Percentiles rank a stretch among this genome's conserved stretches.
Evolutionary conservation across 2,113 vertebrate species (phyloP).

Genomic region (Ciconia stormi): DNA sequence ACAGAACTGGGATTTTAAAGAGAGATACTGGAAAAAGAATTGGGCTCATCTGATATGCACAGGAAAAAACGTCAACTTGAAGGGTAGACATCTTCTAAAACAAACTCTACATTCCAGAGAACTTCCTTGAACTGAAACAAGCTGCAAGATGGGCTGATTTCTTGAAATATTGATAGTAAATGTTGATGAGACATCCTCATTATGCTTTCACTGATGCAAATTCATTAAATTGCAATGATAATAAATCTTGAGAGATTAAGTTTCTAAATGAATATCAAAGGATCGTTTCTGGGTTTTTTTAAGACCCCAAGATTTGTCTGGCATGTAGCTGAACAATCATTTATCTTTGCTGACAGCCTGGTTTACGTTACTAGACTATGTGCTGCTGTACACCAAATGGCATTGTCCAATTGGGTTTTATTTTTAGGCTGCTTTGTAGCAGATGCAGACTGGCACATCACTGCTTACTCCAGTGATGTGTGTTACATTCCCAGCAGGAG

Average conservation of each 20-base stretch:
- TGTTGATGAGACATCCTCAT: neutral
- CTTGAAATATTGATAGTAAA: slow-evolving; percentile 9
- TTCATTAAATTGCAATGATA: neutral
- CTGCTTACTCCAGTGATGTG: neutral
- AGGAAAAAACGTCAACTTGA: neutral
- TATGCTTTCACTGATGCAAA: neutral
- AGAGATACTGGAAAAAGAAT: neutral
- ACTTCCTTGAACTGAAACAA: neutral
- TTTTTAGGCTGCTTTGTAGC: slow-evolving; percentile 48
- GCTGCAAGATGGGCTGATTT: neutral
- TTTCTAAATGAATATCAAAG: neutral
- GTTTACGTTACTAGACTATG: neutral
- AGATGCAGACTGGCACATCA: slow-evolving; percentile 36
- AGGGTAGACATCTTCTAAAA: neutral
- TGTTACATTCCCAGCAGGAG: slow-evolving; percentile 23
- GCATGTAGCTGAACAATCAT: neutral
- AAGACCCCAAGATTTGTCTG: neutral
- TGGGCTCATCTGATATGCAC: neutral
- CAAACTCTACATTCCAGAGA: neutral
- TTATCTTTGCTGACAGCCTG: slow-evolving; percentile 31
- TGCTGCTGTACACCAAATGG: slow-evolving; percentile 26
- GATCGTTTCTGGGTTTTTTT: neutral
- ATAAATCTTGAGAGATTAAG: neutral
- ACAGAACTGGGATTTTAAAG: neutral
- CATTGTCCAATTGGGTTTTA: slow-evolving; percentile 25